phyloP scores from a whole-genome alignment of 2,888 invertebrate genomes.

The Dryobotodes eremita region DNA sequence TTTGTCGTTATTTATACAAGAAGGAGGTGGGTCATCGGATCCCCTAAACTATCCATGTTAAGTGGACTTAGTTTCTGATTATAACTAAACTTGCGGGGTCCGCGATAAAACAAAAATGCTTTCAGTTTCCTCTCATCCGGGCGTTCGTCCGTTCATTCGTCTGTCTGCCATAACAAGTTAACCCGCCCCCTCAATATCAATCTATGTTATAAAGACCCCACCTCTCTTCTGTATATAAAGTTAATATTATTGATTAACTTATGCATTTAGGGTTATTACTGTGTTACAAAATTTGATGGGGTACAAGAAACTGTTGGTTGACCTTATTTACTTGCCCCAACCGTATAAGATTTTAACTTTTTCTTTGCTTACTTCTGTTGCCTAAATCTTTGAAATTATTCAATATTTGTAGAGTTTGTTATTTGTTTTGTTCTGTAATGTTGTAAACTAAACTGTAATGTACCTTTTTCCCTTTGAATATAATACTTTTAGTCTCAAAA shows the following conservation, averaged over 20 bases:
- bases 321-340: background rate
- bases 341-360: background rate
- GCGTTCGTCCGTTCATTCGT: conserved; percentile 15
- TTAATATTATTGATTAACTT: background rate
- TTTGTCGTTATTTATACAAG: background rate
- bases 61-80: background rate
- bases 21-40: background rate
- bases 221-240: background rate
- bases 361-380: background rate
- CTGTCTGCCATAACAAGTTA: conserved; percentile 19
- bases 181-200: conserved; percentile 14
- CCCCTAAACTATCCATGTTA: background rate
- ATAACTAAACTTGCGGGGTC: background rate
- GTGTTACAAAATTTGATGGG: background rate
- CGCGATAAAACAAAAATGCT: background rate
- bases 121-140: background rate
- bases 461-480: background rate
- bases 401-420: too few species aligned
- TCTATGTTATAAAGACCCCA: background rate
- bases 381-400: too few species aligned
- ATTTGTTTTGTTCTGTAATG: too few species aligned
- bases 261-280: background rate
- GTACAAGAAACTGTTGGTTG: background rate
- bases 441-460: too few species aligned
- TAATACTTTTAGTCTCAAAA: background rate